phyloP scores from a whole-genome alignment of 2,797 vertebrate species.

The Perodicticus potto region DNA sequence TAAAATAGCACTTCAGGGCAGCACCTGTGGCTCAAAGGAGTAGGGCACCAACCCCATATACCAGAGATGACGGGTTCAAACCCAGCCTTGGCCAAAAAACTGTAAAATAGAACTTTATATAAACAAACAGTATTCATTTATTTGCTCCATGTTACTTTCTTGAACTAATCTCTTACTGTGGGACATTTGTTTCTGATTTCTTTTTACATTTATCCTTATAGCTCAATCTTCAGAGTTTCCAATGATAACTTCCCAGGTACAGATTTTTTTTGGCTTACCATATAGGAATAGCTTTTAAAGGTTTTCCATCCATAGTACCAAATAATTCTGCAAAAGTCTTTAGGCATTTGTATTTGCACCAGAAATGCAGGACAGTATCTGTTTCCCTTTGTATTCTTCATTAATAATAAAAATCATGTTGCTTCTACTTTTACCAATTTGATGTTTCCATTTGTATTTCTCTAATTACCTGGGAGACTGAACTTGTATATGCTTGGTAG shows the following conservation, averaged over 20 bases:
- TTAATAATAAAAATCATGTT: neutral
- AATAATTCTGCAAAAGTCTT: neutral
- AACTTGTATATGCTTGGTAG: neutral
- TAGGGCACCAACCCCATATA: too few species aligned
- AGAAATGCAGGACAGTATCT: neutral
- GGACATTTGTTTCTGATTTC: neutral
- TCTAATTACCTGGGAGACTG: neutral
- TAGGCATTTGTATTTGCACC: neutral
- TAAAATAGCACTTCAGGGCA: neutral
- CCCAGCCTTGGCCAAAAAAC: too few species aligned
- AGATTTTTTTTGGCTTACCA: neutral
- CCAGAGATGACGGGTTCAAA: too few species aligned
- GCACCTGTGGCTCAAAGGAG: too few species aligned
- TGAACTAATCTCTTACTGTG: neutral
- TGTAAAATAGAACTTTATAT: slow-evolving; percentile 19
- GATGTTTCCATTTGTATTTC: slow-evolving; percentile 17
- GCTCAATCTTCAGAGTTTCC: neutral
- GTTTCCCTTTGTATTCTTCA: neutral
- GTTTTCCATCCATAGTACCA: neutral
- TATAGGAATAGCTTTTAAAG: neutral
- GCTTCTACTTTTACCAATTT: slow-evolving; percentile 16
- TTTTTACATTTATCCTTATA: neutral
- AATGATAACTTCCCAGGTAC: slow-evolving; percentile 5
- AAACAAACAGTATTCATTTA: neutral
- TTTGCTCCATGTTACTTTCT: neutral